A percentile compares a stretch with the other conserved stretches of the same genome.
Evolutionary conservation across 2,113 vertebrate species (phyloP).

Genomic region (Crotalus helleri): DNA sequence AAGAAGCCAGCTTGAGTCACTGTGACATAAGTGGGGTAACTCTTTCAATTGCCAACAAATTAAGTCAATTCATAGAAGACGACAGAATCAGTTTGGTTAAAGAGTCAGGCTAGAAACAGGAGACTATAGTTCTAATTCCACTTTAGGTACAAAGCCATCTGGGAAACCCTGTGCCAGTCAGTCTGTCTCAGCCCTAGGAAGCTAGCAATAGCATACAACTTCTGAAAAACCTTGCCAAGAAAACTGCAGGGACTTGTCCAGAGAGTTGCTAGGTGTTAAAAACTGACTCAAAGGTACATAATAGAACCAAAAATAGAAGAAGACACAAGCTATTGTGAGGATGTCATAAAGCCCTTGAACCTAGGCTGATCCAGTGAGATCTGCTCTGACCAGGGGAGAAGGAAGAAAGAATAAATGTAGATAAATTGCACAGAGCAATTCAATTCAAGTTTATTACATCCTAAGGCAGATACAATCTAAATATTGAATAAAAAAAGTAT

Average conservation of each 20-base stretch:
- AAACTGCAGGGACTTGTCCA: background rate
- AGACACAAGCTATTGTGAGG: background rate
- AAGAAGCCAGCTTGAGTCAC: background rate
- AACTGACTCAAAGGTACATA: background rate
- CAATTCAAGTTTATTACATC: background rate
- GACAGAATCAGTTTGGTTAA: background rate
- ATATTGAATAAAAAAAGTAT: background rate
- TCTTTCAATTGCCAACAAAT: background rate
- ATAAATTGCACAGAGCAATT: background rate
- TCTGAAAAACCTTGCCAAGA: background rate
- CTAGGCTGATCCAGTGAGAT: background rate
- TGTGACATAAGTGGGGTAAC: background rate
- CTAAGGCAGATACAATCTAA: background rate
- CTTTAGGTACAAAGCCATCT: background rate
- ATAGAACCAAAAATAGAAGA: background rate
- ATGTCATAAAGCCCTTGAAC: background rate
- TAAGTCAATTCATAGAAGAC: background rate
- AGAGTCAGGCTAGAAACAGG: background rate
- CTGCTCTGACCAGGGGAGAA: background rate
- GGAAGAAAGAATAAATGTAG: background rate
- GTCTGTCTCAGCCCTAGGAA: background rate
- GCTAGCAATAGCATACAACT: background rate
- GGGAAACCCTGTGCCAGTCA: background rate
- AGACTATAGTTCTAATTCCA: background rate
- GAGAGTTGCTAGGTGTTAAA: background rate